A percentile compares a stretch with the other conserved stretches of the same genome.
These are phyloP conservation scores for Hydrolagus affinis DNA, from an alignment of 2,113 vertebrate species.

Conservation along the genomic window DNA sequence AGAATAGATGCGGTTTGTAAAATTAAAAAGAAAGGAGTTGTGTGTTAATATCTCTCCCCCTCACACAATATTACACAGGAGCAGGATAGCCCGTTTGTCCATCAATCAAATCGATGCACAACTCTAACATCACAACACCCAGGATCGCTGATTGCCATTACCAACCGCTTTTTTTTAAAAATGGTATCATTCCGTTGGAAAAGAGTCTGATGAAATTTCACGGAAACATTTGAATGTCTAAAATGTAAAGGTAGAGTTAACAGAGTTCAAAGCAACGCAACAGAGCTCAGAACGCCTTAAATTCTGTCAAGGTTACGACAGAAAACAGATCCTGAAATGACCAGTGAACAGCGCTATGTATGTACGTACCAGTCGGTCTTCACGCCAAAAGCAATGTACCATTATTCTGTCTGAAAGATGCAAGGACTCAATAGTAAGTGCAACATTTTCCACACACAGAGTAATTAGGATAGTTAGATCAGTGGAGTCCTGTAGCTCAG, in stretches of 20 bases:
- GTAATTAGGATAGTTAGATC: too few species aligned
- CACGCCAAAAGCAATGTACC: not conserved
- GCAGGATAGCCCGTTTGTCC: not conserved
- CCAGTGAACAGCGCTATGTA: not conserved
- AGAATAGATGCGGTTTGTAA: too few species aligned
- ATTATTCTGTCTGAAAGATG: not conserved
- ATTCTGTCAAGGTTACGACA: not conserved
- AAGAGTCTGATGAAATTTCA: not conserved
- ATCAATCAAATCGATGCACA: slow-evolving; percentile 12
- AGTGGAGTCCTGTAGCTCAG: too few species aligned
- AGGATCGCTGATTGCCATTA: not conserved
- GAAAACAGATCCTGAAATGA: not conserved
- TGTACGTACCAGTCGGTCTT: not conserved
- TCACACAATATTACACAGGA: not conserved
- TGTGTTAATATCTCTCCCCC: not conserved
- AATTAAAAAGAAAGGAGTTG: too few species aligned
- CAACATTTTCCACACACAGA: not conserved
- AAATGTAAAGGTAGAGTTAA: not conserved
- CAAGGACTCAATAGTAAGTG: not conserved
- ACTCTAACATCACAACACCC: slow-evolving; percentile 1
- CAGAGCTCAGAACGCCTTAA: too few species aligned
- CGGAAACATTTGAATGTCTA: not conserved
- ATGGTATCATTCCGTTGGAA: not conserved
- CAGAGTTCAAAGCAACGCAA: not conserved
- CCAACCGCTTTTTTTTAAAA: not conserved